A percentile compares a stretch with the other conserved stretches of the same genome.
Evolutionary conservation across 2,888 invertebrate genomes (phyloP).

Genomic region (Eupithecia tripunctaria): DNA sequence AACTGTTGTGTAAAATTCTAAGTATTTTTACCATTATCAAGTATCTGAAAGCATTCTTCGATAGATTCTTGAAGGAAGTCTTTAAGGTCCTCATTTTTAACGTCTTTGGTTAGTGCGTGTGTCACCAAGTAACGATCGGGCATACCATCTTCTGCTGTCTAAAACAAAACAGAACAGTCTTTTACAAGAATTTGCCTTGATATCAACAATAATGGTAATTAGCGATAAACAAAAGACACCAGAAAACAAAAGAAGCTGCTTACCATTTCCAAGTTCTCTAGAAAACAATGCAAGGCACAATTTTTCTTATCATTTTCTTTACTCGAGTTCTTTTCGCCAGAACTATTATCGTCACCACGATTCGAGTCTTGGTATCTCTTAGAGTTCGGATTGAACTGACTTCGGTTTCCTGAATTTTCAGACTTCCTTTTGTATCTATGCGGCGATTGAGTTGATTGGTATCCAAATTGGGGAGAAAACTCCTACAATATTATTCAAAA

Average conservation of each 20-base stretch:
- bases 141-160: constrained; percentile 86
- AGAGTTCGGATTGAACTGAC: constrained; percentile 75
- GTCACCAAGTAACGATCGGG: constrained; percentile 87
- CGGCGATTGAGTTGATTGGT: constrained; percentile 56
- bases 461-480: constrained; percentile 54
- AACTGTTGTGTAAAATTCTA: neutral
- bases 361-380: constrained; percentile 57
- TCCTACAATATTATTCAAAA: constrained; percentile 46
- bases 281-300: constrained; percentile 88
- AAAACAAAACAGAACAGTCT: constrained; percentile 23
- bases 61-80: constrained; percentile 89
- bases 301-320: constrained; percentile 62
- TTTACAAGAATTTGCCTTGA: neutral
- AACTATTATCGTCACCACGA: constrained; percentile 59
- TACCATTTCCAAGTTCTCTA: constrained; percentile 88
- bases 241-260: constrained; percentile 36
- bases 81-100: constrained; percentile 86
- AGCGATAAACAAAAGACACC: neutral
- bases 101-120: constrained; percentile 85
- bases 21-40: constrained; percentile 74
- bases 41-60: constrained; percentile 88
- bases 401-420: constrained; percentile 74
- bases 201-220: neutral
- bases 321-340: constrained; percentile 59
- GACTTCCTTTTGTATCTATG: constrained; percentile 64